These are phyloP conservation scores for Poecilus cupreus DNA, from an alignment of 2,888 invertebrate genomes.

Conservation along the genomic window DNA sequence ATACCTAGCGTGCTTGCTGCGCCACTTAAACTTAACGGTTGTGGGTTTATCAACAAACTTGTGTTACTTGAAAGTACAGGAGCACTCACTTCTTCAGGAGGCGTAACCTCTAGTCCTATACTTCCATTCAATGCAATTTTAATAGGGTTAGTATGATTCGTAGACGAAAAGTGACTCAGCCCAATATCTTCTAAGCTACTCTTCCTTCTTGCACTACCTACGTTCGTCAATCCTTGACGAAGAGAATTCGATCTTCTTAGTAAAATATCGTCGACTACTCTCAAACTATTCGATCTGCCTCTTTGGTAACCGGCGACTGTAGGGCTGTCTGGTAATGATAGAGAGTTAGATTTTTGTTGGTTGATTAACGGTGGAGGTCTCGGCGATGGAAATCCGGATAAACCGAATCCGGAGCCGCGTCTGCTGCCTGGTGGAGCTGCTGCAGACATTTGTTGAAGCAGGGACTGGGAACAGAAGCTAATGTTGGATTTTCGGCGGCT, in stretches of 20 bases:
- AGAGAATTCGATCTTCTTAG: conserved; percentile 89
- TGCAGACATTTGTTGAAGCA: conserved; percentile 79
- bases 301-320: conserved; percentile 87
- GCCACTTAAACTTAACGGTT: conserved; percentile 67
- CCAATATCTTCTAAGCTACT: conserved; percentile 92
- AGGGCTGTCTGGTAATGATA: conserved; percentile 92
- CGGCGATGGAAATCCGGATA: conserved; percentile 78
- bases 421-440: conserved; percentile 77
- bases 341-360: conserved; percentile 90
- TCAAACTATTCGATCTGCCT: conserved; percentile 88
- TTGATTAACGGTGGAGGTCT: conserved; percentile 85
- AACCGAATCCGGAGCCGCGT: conserved; percentile 81
- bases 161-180: conserved; percentile 85
- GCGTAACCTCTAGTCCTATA: conserved; percentile 85
- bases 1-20: conserved; percentile 65
- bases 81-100: conserved; percentile 76
- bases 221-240: conserved; percentile 85
- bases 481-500: conserved; percentile 93
- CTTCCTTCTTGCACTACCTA: conserved; percentile 78
- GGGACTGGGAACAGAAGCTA: conserved; percentile 89
- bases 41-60: conserved; percentile 74
- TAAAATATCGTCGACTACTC: conserved; percentile 90
- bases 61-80: conserved; percentile 76
- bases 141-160: conserved; percentile 84
- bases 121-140: conserved; percentile 91